Evolutionary conservation across 2,113 vertebrate genomes (phyloP), one percentile per base, ranked within the genome.

Genomic region (Psittacus erithacus): DNA sequence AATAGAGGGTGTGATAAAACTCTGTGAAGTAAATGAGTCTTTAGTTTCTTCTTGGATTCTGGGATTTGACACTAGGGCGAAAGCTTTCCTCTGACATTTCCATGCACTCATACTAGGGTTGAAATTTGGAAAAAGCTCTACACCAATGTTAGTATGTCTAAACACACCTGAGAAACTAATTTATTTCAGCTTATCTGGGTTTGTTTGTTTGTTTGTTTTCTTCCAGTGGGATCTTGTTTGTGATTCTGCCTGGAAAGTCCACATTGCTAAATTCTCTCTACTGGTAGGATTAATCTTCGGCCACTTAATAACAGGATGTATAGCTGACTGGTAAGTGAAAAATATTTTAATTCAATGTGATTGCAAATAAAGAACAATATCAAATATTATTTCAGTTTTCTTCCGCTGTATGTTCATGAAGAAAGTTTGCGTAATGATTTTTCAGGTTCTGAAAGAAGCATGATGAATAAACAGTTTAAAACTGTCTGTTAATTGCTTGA

Each of bases 221-320:
- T 98, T 98, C 47, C 94, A 99, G 99, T 99, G 99, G 99, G 98
- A 99, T 96, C 98, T 99, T 98, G 99, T 99, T 95, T 99, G 99
- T 93, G 99, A 99, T 92, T 99, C 99, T 69, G 98, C 99, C 87
- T 99, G 99, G 99, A 99, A 99, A 97, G 99, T 99, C 59, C 99
- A 99, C 97, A 99, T 99, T 95, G 99, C 99, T 90, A 99, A 99
- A 95, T 99, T 99, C 97, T 99, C 99, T 49, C 94, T 99, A 80
- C 98, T 99, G 86, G 99, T 99, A 97, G 99, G 99, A 95, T 99
- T 99, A 97, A 99, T 99, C 97, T 99, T 99, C 49, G 99, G 99
- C 87, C 99, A 99, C 97, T 98, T 99, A 86, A 98, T 99, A 97
- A 99, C 99, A 97, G 99, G 99, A 97, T 99, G 99, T 96, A 98